Evolutionary conservation across 2,113 vertebrate species (phyloP).

Genomic region (Clarias magur): DNA sequence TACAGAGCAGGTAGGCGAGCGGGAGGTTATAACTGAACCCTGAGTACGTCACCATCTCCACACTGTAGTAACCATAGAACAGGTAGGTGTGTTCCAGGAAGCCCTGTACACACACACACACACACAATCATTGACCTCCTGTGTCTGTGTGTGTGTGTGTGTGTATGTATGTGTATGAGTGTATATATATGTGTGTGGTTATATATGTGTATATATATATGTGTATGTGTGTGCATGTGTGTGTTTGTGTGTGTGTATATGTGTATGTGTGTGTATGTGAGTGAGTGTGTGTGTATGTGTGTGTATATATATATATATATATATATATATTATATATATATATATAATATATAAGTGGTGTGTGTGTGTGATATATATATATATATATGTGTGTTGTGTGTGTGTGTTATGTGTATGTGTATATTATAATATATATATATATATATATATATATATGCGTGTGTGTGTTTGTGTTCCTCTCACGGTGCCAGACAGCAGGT

Average conservation of each 20-base stretch:
- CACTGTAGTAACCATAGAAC: conserved; percentile 92
- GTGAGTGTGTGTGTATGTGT: not conserved
- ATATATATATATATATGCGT: too few species aligned
- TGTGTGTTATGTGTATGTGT: too few species aligned
- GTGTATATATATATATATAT: too few species aligned
- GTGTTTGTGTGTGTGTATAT: not conserved
- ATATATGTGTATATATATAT: not conserved
- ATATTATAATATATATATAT: too few species aligned
- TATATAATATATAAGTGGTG: too few species aligned
- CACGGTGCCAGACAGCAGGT: conserved; percentile 36
- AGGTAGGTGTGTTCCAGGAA: conserved; percentile 89
- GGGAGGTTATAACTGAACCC: conserved; percentile 80
- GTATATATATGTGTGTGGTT: not conserved
- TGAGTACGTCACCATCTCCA: conserved; percentile 70
- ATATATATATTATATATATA: too few species aligned
- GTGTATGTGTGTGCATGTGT: not conserved
- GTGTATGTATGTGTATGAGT: not conserved
- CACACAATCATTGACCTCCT: not conserved
- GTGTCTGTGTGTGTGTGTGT: not conserved
- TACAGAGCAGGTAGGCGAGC: conserved; percentile 86
- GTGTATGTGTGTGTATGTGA: not conserved
- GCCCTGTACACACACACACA: conserved; percentile 74
- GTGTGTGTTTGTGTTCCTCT: not conserved
- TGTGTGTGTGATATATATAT: too few species aligned
- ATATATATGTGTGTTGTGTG: too few species aligned